phyloP scores from a whole-genome alignment of 2,797 vertebrate species.

The Eidolon dupreanum region DNA sequence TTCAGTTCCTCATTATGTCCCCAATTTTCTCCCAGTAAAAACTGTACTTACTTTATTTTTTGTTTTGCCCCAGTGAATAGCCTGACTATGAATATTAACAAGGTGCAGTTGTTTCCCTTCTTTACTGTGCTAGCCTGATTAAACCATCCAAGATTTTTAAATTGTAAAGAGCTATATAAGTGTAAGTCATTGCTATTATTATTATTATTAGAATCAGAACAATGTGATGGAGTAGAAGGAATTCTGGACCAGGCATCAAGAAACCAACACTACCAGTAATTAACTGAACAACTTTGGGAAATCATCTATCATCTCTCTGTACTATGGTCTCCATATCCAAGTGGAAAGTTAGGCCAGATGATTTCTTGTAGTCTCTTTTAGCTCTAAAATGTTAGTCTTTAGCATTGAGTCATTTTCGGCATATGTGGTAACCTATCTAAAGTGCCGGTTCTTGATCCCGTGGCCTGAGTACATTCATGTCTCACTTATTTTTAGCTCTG shows the following conservation, averaged over 20 bases:
- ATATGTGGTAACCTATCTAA: not conserved
- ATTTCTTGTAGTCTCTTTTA: not conserved
- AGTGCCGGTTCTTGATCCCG: not conserved
- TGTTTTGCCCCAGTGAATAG: not conserved
- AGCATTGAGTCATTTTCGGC: not conserved
- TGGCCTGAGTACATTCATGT: not conserved
- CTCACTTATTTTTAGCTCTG: conserved; percentile 42
- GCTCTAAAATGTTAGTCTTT: not conserved
- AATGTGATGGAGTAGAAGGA: not conserved
- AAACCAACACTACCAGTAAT: not conserved
- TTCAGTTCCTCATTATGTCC: not conserved
- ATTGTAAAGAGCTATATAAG: not conserved
- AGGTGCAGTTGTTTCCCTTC: not conserved
- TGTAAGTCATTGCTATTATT: not conserved
- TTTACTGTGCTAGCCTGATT: not conserved
- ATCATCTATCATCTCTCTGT: not conserved
- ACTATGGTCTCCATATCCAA: not conserved
- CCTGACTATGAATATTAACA: not conserved
- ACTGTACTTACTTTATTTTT: not conserved
- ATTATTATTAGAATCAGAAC: not conserved
- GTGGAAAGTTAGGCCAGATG: not conserved
- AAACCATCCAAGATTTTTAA: conserved; percentile 13
- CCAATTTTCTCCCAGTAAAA: not conserved
- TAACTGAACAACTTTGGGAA: rapidly evolving
- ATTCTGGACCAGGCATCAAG: not conserved